These are phyloP conservation scores for Heliconius eleuchia DNA, from an alignment of 1,140 invertebrate species.

Conservation along the genomic window DNA sequence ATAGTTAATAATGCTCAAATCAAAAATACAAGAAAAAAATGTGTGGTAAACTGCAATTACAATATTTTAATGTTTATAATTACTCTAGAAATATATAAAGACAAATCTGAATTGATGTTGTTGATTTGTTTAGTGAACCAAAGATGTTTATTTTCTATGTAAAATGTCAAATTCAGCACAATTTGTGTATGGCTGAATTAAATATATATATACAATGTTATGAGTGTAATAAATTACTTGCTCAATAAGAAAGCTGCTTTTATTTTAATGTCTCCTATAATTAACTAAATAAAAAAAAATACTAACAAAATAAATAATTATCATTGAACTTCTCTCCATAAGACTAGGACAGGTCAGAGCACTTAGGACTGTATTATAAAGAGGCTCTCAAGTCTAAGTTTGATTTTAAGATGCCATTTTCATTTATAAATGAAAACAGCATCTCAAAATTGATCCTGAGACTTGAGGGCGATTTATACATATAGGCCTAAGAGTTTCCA, in stretches of 20 bases:
- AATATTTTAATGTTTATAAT: slow-evolving; percentile 23
- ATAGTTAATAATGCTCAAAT: slow-evolving; percentile 63
- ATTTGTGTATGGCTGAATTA: slow-evolving; percentile 61
- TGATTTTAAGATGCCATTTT: too few species aligned
- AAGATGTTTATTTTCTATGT: slow-evolving; percentile 77
- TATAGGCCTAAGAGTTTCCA: too few species aligned
- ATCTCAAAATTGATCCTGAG: too few species aligned
- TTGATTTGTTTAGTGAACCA: slow-evolving; percentile 72
- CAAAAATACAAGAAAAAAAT: slow-evolving; percentile 41
- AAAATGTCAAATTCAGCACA: slow-evolving; percentile 56
- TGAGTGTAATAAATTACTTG: slow-evolving; percentile 76
- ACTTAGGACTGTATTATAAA: too few species aligned
- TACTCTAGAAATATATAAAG: slow-evolving; percentile 9
- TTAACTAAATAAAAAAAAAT: neutral
- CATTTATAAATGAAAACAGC: too few species aligned
- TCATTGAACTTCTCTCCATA: neutral
- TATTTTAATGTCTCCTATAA: neutral
- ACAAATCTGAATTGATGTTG: slow-evolving; percentile 64
- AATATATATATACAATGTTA: slow-evolving; percentile 74
- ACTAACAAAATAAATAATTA: neutral
- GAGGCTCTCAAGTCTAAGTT: too few species aligned
- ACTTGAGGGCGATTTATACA: too few species aligned
- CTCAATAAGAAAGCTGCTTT: slow-evolving; percentile 46
- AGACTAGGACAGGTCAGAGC: too few species aligned
- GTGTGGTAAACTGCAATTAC: slow-evolving; percentile 47